phyloP scores from a whole-genome alignment of 1,140 invertebrate genomes.

The Campodea augens region DNA sequence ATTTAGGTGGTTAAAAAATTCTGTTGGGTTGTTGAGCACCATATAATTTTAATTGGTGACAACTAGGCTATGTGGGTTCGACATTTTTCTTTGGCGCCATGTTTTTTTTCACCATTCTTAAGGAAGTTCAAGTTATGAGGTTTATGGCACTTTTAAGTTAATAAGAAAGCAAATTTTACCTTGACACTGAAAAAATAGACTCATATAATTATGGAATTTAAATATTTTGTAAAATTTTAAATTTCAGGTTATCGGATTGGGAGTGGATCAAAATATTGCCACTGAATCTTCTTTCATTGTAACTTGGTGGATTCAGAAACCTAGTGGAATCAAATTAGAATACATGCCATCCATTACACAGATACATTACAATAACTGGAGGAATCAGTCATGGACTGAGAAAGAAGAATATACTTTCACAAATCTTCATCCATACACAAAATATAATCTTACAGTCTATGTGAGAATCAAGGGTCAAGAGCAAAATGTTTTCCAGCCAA shows the following conservation, averaged over 20 bases:
- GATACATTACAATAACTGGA: conserved; percentile 18
- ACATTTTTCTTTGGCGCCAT: too few species aligned
- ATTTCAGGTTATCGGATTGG: conserved; percentile 27
- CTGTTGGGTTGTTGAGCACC: too few species aligned
- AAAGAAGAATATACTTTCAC: conserved; percentile 35
- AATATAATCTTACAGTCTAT: conserved; percentile 59
- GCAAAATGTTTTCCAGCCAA: conserved; percentile 31
- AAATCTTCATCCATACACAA: conserved; percentile 42
- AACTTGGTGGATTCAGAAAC: conserved; percentile 32
- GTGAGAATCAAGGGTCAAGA: conserved; percentile 32
- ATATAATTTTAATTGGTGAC: too few species aligned
- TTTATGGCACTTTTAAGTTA: too few species aligned
- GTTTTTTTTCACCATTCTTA: too few species aligned
- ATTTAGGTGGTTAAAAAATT: too few species aligned
- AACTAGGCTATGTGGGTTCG: too few species aligned
- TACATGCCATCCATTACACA: conserved; percentile 37
- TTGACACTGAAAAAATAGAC: too few species aligned
- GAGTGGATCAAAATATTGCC: conserved; percentile 27
- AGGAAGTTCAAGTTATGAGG: too few species aligned
- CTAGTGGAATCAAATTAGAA: conserved; percentile 26
- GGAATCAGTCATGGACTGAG: conserved; percentile 27
- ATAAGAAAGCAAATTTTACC: too few species aligned
- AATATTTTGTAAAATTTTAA: too few species aligned
- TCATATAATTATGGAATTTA: too few species aligned
- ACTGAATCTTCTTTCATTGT: conserved; percentile 30